These are phyloP conservation scores for Pseudorhiza aurosa DNA, from an alignment of 30 jellyfish, hydroid and myxozoan species.

Conservation along the genomic window DNA sequence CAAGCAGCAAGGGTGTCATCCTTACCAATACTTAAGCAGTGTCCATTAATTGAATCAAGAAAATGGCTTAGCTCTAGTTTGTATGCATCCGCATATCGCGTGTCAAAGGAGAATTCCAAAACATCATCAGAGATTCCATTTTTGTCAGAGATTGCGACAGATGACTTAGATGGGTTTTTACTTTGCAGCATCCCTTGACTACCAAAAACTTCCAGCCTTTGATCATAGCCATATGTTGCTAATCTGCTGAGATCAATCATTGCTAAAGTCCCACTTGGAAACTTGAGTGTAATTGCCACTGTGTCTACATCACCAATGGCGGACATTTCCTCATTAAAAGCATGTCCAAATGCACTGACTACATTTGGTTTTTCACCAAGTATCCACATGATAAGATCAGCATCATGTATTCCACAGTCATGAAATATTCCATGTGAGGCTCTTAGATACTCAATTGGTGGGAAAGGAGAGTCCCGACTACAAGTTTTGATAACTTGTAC, in stretches of 20 bases:
- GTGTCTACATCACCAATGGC: conserved; percentile 90
- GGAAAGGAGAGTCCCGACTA: conserved; percentile 96
- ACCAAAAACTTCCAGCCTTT: conserved; percentile 93
- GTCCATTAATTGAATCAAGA: conserved; percentile 78
- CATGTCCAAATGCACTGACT: conserved; percentile 92
- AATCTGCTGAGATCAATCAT: conserved; percentile 78
- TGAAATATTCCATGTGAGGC: conserved; percentile 94
- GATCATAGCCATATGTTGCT: conserved; percentile 98
- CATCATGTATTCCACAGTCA: conserved; percentile 97
- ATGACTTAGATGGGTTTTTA: conserved; percentile 55
- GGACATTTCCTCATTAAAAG: conserved; percentile 58
- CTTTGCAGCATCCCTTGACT: conserved; percentile 93
- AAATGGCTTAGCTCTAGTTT: conserved; percentile 82
- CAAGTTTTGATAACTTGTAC: conserved; percentile 83
- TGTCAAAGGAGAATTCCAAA: conserved; percentile 70
- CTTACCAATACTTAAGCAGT: conserved; percentile 28
- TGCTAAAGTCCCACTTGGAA: conserved; percentile 89
- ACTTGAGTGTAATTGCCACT: conserved; percentile 84
- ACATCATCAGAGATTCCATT: conserved; percentile 64
- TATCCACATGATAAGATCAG: conserved; percentile 89
- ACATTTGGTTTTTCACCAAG: conserved; percentile 72
- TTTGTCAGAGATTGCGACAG: conserved; percentile 63
- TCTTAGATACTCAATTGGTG: conserved; percentile 81
- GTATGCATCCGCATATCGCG: conserved; percentile 80
- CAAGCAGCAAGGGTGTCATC: conserved; percentile 69